Base-by-base conservation (phyloP, 2,888 invertebrate species). In the Oxyscelio sp. region DNA sequence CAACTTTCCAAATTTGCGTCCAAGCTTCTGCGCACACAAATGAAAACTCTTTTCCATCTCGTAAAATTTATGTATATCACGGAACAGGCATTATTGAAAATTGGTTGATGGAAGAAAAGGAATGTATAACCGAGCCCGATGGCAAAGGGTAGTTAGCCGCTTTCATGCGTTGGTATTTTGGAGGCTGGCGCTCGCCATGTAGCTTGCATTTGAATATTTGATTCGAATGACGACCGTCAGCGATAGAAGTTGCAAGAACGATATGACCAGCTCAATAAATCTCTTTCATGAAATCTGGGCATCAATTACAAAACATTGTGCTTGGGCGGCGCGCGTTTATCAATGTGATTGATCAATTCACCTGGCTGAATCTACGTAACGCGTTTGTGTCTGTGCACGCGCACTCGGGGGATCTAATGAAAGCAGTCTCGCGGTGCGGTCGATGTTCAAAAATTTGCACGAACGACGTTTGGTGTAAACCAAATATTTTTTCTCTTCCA, bases 201-300 rank as follows among this genome's bases (percentile, higher is more conserved):
- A 48, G n/a, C 15, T 65, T 15, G 19, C 52, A 66, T 80, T 73
- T 50, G 73, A 73, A 73, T 80, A 61, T 68, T 74, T 73, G 80
- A 68, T 79, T 68, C 74, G 73, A 80, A 38, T 58, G 79, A 66
- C 73, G 43, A 40, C 15, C 50, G 61, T 66, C 73, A 34, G 45
- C 54, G 68, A 74, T 80, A 21, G 54, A 73, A 74, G 61, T 56
- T 48, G 70, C 78, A 48, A 63, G 56, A 22, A 63, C 34, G 59
- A 43, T 73, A 68, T 15, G 31, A 38, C 56, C 15, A 24, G 52
- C 22, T 45, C 52, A 61, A 68, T 80, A 66, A 80, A 74, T 74
- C 61, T 68, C 73, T 80, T 74, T 27, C 15, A 17, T 61, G 34
- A 45, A 74, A 74, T 73, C 80, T 73, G 52, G 52, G 59, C 66